Evolutionary conservation across 2,113 vertebrate genomes (phyloP).

Genomic region (Lichenostomus cassidix): DNA sequence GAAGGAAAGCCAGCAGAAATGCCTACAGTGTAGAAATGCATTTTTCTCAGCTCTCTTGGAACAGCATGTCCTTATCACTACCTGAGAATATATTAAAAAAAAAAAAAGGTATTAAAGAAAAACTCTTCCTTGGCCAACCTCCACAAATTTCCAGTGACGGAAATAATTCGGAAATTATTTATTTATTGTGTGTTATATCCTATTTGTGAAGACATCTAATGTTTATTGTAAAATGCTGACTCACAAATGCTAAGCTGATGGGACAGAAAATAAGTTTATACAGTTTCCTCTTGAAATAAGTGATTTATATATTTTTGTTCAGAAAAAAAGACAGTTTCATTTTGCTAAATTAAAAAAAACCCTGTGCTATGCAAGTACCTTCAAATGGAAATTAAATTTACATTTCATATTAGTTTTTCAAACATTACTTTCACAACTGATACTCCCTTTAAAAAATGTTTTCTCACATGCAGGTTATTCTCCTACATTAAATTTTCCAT

Average conservation of each 20-base stretch:
- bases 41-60: constrained; percentile 72
- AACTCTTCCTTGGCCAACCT: constrained; percentile 41
- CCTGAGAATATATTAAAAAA: background rate
- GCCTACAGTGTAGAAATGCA: constrained; percentile 47
- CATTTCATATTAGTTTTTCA: background rate
- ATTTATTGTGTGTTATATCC: background rate
- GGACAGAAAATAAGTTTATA: background rate
- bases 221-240: background rate
- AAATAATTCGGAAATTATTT: background rate
- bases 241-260: background rate
- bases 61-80: constrained; percentile 61
- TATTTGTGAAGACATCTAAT: background rate
- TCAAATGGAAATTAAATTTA: background rate
- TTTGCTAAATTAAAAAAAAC: background rate
- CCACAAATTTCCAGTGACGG: background rate
- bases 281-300: background rate
- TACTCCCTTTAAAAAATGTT: background rate
- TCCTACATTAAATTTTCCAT: background rate
- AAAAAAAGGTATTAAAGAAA: constrained; percentile 12
- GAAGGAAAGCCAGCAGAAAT: constrained; percentile 68
- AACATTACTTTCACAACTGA: background rate
- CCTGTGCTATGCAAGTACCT: background rate
- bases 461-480: background rate
- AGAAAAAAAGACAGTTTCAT: background rate
- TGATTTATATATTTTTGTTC: background rate